These are phyloP conservation scores for Ondatra zibethicus DNA, from an alignment of 2,113 vertebrate species.

Conservation along the genomic window DNA sequence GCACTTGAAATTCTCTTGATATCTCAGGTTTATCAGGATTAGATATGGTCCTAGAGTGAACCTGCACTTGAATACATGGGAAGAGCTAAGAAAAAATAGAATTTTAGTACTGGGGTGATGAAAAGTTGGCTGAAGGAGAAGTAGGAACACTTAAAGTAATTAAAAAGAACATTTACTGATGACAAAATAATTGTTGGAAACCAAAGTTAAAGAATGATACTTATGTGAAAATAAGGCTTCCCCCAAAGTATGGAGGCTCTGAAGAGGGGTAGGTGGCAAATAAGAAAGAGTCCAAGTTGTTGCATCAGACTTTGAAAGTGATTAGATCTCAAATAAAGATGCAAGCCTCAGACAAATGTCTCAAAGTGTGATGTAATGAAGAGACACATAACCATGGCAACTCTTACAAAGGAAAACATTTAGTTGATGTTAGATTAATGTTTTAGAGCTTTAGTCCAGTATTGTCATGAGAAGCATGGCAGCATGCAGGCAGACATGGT, in stretches of 20 bases:
- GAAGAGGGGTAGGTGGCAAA: not conserved
- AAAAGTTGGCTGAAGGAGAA: not conserved
- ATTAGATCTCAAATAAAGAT: not conserved
- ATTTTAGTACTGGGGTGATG: not conserved
- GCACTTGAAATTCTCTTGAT: not conserved
- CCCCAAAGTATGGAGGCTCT: not conserved
- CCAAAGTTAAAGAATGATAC: not conserved
- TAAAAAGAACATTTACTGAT: not conserved
- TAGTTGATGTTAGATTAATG: not conserved
- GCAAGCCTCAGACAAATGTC: not conserved
- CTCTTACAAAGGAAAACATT: not conserved
- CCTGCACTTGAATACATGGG: not conserved
- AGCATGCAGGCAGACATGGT: not conserved
- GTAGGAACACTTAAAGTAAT: not conserved
- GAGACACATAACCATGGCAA: not conserved
- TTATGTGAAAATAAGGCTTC: not conserved
- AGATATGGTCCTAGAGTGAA: not conserved
- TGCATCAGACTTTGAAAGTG: not conserved
- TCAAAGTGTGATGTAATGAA: not conserved
- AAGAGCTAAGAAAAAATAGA: not conserved
- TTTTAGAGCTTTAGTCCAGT: not conserved
- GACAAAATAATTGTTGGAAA: not conserved
- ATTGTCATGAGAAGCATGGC: not conserved
- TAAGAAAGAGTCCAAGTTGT: not conserved
- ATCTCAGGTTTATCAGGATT: constrained; percentile 32